Conservation (phyloP, 2,797 vertebrate species). For the Intellagama lesueurii region DNA sequence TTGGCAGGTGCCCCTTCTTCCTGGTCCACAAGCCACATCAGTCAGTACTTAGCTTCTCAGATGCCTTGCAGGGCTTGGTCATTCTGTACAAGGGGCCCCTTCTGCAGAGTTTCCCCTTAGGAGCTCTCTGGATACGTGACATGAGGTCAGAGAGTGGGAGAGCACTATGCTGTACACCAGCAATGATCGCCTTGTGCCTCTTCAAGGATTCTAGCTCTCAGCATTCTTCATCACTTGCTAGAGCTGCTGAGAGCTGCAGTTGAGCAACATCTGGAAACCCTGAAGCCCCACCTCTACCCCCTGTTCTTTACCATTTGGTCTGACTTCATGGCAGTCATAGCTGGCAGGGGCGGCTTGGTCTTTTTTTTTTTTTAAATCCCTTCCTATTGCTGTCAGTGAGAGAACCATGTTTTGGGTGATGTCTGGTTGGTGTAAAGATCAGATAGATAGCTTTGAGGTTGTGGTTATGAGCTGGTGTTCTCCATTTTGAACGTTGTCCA, state of each 20-base stretch:
- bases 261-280: neutral
- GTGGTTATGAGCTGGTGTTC: neutral
- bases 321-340: neutral
- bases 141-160: neutral
- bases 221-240: neutral
- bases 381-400: neutral
- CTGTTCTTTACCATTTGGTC: neutral
- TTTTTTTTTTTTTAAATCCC: neutral
- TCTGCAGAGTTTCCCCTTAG: neutral
- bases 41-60: neutral
- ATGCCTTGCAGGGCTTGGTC: neutral
- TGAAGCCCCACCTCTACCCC: neutral
- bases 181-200: neutral
- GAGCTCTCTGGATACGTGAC: neutral
- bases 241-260: neutral
- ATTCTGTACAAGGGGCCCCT: neutral
- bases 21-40: too few species aligned
- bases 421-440: neutral
- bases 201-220: neutral
- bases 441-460: neutral
- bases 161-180: neutral
- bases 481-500: neutral
- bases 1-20: too few species aligned
- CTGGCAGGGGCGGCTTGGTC: neutral
- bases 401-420: neutral